Evolutionary conservation across 2,888 invertebrate genomes (phyloP).

Genomic region (Pyrgus malvae): DNA sequence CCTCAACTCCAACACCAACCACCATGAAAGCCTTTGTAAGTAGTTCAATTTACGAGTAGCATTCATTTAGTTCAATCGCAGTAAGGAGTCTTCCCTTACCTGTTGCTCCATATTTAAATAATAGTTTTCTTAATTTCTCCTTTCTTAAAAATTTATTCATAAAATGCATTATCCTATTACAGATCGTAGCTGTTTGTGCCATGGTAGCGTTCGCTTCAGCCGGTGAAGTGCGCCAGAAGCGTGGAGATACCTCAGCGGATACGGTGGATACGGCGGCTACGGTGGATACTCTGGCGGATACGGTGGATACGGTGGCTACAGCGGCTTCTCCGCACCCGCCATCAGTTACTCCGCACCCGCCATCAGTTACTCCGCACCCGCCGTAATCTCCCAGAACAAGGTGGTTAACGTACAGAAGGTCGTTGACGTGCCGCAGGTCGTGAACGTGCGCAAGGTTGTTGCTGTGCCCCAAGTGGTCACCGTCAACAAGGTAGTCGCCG

Average conservation of each 20-base stretch:
- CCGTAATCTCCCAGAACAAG: slow-evolving; percentile 47
- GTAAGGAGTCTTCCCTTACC: no score
- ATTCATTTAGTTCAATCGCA: no score
- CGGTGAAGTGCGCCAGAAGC: slow-evolving; percentile 30
- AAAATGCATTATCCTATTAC: no score
- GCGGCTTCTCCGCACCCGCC: slow-evolving; percentile 34
- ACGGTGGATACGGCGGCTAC: slow-evolving; percentile 17
- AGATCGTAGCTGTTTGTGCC: slow-evolving; percentile 30
- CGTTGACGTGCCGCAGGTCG: slow-evolving; percentile 48
- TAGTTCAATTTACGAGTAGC: slow-evolving; percentile 19
- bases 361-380: no score
- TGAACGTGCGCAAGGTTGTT: slow-evolving; percentile 52
- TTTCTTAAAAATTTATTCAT: no score
- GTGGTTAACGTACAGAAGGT: no score
- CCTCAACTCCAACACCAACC: no score
- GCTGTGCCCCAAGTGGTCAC: slow-evolving; percentile 55
- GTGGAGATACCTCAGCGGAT: slow-evolving; percentile 32
- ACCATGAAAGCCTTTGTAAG: slow-evolving; percentile 36
- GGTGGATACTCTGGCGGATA: slow-evolving; percentile 25
- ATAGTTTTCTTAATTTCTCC: no score
- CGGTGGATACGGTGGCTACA: slow-evolving; percentile 29
- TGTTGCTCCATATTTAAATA: no score
- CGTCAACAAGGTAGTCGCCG: slow-evolving; percentile 55
- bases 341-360: slow-evolving; percentile 32
- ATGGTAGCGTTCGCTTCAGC: slow-evolving; percentile 29